Percentiles rank a stretch among this genome's conserved stretches.
Conservation (phyloP, 1,140 invertebrate species). For the Trichonephila clavipes region DNA sequence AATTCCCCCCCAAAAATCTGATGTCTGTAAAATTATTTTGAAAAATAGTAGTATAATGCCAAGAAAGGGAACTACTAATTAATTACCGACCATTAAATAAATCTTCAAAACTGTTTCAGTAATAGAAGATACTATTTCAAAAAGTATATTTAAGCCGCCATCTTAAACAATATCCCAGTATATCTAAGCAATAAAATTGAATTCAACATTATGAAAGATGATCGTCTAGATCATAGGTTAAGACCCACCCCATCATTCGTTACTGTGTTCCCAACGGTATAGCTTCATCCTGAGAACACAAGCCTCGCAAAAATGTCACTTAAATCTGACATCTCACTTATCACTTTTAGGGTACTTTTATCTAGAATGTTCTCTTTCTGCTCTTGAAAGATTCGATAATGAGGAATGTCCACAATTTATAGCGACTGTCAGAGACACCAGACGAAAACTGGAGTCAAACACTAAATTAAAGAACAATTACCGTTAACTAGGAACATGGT, state of each 20-base stretch:
- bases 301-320: conserved; percentile 40
- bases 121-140: neutral
- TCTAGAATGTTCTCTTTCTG: conserved; percentile 40
- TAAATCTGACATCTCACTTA: conserved; percentile 65
- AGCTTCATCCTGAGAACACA: conserved; percentile 26
- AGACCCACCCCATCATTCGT: neutral
- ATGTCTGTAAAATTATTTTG: too few species aligned
- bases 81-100: too few species aligned
- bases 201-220: conserved; percentile 26
- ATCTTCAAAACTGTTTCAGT: too few species aligned
- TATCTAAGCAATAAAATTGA: neutral
- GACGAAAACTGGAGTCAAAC: neutral
- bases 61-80: too few species aligned
- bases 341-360: conserved; percentile 26
- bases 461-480: conserved; percentile 63
- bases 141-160: neutral
- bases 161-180: neutral
- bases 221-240: conserved; percentile 51
- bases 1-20: too few species aligned
- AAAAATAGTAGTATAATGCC: too few species aligned
- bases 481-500: neutral
- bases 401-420: conserved; percentile 55
- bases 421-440: conserved; percentile 34
- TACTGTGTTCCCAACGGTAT: neutral
- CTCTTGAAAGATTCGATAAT: conserved; percentile 57